phyloP scores from a whole-genome alignment of 2,113 vertebrate genomes.

The Stigmatopora argus region DNA sequence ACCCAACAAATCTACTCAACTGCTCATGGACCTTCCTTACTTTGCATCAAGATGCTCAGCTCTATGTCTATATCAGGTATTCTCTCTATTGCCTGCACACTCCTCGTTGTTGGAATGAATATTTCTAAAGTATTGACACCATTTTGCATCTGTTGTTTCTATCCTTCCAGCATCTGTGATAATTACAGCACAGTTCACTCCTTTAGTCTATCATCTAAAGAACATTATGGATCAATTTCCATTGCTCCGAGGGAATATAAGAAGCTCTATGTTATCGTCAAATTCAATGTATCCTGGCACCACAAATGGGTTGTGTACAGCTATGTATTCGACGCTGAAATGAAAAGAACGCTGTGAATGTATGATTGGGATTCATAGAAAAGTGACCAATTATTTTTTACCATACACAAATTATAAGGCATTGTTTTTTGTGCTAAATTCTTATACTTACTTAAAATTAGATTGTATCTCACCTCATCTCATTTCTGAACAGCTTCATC shows the following conservation, averaged over 20 bases:
- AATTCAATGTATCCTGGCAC: conserved; percentile 23
- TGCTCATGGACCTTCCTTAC: conserved; percentile 46
- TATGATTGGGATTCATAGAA: too few relatives aligned
- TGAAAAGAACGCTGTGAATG: neutral
- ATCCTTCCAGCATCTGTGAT: conserved; percentile 30
- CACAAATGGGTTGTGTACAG: conserved; percentile 15
- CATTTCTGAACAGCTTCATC: too few relatives aligned
- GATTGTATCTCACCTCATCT: too few relatives aligned
- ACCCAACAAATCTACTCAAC: conserved; percentile 33
- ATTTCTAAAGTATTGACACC: neutral
- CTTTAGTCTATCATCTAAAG: neutral
- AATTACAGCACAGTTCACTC: accelerated
- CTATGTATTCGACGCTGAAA: accelerated
- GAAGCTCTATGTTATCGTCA: neutral
- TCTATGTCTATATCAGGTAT: conserved; percentile 37
- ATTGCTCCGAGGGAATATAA: neutral
- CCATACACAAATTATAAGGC: neutral
- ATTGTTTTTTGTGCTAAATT: neutral
- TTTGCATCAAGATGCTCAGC: neutral
- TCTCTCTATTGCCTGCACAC: neutral
- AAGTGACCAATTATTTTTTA: too few relatives aligned
- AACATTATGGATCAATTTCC: conserved; percentile 3
- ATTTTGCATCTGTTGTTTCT: neutral
- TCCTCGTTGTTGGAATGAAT: neutral
- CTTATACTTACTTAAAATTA: too few relatives aligned